Conservation (phyloP, 2,797 vertebrate genomes). For the Propithecus perrieri region DNA sequence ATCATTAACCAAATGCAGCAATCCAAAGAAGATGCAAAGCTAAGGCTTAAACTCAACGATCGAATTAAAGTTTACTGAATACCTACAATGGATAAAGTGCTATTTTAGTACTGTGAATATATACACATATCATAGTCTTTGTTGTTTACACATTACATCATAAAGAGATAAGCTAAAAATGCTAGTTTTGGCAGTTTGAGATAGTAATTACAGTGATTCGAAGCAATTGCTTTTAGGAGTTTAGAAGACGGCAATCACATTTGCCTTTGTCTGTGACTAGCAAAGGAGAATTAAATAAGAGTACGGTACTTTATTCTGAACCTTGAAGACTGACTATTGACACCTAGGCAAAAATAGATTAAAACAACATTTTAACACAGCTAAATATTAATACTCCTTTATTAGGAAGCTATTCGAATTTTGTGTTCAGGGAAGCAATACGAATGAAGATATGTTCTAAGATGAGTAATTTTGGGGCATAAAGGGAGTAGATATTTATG, state of each 20-base stretch:
- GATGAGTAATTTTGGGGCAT: not conserved
- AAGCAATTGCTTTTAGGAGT: not conserved
- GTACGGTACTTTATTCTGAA: not conserved
- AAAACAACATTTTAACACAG: not conserved
- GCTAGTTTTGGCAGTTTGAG: not conserved
- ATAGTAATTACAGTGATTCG: not conserved
- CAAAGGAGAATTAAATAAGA: not conserved
- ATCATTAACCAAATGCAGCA: not conserved
- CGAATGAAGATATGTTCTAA: not conserved
- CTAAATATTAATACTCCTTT: not conserved
- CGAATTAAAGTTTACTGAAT: not conserved
- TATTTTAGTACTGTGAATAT: not conserved
- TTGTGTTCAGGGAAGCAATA: not conserved
- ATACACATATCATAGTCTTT: not conserved
- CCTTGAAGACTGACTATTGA: not conserved
- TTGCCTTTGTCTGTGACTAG: not conserved
- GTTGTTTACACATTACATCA: not conserved
- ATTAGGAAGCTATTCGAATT: not conserved
- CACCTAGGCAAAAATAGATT: not conserved
- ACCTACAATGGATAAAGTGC: not conserved
- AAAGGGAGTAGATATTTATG: not conserved
- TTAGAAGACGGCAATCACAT: not conserved
- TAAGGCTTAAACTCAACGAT: not conserved
- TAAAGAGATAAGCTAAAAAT: not conserved
- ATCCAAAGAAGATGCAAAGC: not conserved